Conservation (phyloP, 2,113 vertebrate species). For the Dascyllus trimaculatus region DNA sequence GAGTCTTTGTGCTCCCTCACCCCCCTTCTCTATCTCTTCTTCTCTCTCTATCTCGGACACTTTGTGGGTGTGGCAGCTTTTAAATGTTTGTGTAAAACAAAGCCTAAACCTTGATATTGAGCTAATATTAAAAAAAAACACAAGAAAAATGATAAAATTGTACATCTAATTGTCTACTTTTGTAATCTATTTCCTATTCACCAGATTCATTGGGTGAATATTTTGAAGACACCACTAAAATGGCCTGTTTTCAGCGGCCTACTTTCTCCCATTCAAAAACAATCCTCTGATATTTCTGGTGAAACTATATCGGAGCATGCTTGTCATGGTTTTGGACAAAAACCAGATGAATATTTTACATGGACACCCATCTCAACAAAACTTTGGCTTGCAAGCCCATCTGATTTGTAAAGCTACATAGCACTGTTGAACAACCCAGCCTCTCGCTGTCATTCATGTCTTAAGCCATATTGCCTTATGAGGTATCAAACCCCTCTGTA, state of each 20-base stretch:
- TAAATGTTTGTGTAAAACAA: constrained; percentile 70
- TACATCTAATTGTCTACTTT: constrained; percentile 70
- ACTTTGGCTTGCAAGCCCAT: constrained; percentile 3
- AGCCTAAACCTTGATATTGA: constrained; percentile 50
- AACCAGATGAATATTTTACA: constrained; percentile 42
- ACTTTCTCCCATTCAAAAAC: constrained; percentile 31
- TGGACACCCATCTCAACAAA: constrained; percentile 30
- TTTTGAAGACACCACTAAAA: constrained; percentile 53
- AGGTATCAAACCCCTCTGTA: constrained; percentile 56
- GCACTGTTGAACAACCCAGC: constrained; percentile 45
- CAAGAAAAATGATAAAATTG: constrained; percentile 12
- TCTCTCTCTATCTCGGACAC: constrained; percentile 56
- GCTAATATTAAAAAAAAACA: constrained; percentile 17
- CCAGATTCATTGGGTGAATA: constrained; percentile 51
- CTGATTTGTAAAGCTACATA: constrained; percentile 37
- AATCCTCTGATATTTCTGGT: constrained; percentile 21
- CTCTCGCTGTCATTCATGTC: constrained; percentile 69
- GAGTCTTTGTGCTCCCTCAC: constrained; percentile 23
- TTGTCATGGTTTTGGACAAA: constrained; percentile 35
- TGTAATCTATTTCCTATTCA: constrained; percentile 70
- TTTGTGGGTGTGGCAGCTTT: constrained; percentile 72
- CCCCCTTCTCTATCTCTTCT: background rate
- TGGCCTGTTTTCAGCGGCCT: constrained; percentile 66
- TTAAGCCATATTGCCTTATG: constrained; percentile 84
- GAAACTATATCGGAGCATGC: background rate